Conservation (phyloP, 2,797 vertebrate genomes). For the Gymnoscopelus braueri region DNA sequence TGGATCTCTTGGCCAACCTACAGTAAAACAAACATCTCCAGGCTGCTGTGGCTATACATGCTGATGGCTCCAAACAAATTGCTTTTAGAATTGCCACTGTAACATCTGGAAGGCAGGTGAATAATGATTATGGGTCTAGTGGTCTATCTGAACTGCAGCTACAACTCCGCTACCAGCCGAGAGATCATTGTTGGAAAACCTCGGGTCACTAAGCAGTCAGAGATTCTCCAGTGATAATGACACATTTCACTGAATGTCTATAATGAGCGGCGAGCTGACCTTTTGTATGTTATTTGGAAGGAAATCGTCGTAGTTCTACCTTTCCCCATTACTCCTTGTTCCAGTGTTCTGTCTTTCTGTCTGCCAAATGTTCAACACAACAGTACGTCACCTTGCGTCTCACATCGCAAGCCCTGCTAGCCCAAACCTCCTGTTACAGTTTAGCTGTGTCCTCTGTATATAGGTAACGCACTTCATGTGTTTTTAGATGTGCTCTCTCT, state of each 20-base stretch:
- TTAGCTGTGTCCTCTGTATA: conserved; percentile 76
- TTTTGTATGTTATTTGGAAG: conserved; percentile 53
- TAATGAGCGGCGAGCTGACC: conserved; percentile 44
- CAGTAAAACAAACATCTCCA: conserved; percentile 34
- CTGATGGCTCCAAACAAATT: conserved; percentile 29
- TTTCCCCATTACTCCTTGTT: conserved; percentile 36
- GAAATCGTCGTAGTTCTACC: conserved; percentile 25
- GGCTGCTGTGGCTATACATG: conserved; percentile 30
- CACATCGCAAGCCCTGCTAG: conserved; percentile 58
- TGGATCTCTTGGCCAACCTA: conserved; percentile 23
- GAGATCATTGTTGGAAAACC: conserved; percentile 42
- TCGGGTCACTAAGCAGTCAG: conserved; percentile 13
- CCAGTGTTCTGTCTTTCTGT: conserved; percentile 65
- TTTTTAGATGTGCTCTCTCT: conserved; percentile 80
- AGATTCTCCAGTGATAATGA: conserved; percentile 22
- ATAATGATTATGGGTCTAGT: conserved; percentile 1
- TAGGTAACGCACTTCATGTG: conserved; percentile 79
- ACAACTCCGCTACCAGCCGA: conserved; percentile 54
- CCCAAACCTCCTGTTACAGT: conserved; percentile 69
- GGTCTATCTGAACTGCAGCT: conserved; percentile 25
- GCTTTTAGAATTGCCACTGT: conserved; percentile 29
- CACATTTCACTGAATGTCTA: conserved; percentile 16
- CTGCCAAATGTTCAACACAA: conserved; percentile 55
- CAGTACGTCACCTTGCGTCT: conserved; percentile 55
- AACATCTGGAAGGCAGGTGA: background rate